A percentile compares a stretch with the other conserved stretches of the same genome.
These are phyloP conservation scores for Trichogramma dendrolimi DNA, from an alignment of 2,888 invertebrate genomes.

Conservation along the genomic window DNA sequence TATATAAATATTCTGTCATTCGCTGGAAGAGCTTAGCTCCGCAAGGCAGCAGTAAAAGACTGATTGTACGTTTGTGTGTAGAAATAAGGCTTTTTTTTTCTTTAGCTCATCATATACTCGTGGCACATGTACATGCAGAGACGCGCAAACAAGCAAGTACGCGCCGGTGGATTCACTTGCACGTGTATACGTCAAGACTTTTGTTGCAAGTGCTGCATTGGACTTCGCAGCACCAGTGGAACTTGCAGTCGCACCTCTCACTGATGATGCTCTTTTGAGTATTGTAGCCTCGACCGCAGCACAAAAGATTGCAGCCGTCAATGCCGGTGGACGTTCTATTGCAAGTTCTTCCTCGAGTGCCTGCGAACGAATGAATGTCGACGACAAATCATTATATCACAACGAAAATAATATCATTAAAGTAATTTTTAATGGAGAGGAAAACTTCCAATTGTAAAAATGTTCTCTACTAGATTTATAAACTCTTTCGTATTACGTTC, in stretches of 20 bases:
- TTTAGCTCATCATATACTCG: too few relatives aligned
- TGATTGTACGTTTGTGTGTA: conserved; percentile 12
- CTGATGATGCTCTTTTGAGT: conserved; percentile 72
- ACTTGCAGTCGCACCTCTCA: conserved; percentile 87
- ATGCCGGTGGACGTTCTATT: conserved; percentile 68
- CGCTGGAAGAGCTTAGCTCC: background rate
- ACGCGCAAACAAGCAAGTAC: background rate
- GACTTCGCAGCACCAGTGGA: conserved; percentile 95
- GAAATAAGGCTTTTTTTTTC: too few relatives aligned
- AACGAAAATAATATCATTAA: background rate
- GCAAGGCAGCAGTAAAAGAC: conserved; percentile 16
- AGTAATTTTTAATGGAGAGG: conserved; percentile 5
- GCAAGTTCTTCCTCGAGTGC: conserved; percentile 69
- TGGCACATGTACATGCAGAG: too few relatives aligned
- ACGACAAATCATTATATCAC: background rate
- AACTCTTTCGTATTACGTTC: background rate
- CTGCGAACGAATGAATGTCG: conserved; percentile 48
- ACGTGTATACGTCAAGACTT: conserved; percentile 75
- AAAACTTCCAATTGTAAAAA: conserved; percentile 1
- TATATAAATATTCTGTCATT: conserved; percentile 13
- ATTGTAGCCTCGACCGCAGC: conserved; percentile 91
- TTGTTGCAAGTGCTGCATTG: conserved; percentile 83
- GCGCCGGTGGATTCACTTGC: conserved; percentile 63
- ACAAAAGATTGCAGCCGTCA: conserved; percentile 82
- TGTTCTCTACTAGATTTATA: conserved; percentile 9